These are phyloP conservation scores for Phylloscopus trochiloides DNA, from an alignment of 2,113 vertebrate genomes.

Conservation along the genomic window DNA sequence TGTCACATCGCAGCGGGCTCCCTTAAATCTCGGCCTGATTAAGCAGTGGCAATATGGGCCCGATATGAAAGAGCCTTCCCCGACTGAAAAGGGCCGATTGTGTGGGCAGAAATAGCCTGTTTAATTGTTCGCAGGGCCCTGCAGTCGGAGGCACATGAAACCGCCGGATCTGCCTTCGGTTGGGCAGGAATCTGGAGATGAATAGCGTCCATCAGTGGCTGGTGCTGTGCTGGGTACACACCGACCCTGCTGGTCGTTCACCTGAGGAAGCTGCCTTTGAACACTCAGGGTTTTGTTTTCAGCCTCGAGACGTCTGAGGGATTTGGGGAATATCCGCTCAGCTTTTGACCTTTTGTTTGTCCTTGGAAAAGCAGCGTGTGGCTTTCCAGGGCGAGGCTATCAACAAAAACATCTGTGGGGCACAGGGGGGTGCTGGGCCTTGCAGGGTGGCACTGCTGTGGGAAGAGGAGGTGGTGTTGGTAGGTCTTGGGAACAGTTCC, in stretches of 20 bases:
- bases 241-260: neutral
- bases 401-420: neutral
- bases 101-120: conserved; percentile 3
- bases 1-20: conserved; percentile 50
- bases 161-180: neutral
- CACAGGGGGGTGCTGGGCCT: neutral
- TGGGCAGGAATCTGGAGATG: neutral
- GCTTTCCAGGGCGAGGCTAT: neutral
- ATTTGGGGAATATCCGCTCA: neutral
- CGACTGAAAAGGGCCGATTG: neutral
- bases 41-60: conserved; percentile 22
- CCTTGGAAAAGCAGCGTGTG: neutral
- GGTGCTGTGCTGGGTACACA: neutral
- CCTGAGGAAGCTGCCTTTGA: neutral
- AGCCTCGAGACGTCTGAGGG: neutral
- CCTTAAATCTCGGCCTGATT: conserved; percentile 49
- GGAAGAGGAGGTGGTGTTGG: neutral
- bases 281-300: neutral
- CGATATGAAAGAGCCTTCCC: neutral
- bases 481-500: neutral
- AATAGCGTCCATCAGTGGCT: neutral
- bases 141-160: neutral
- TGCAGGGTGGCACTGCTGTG: neutral
- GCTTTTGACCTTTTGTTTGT: neutral
- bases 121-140: neutral